phyloP scores from a whole-genome alignment of 2,888 invertebrate species.

The Cheiracanthium punctorium region DNA sequence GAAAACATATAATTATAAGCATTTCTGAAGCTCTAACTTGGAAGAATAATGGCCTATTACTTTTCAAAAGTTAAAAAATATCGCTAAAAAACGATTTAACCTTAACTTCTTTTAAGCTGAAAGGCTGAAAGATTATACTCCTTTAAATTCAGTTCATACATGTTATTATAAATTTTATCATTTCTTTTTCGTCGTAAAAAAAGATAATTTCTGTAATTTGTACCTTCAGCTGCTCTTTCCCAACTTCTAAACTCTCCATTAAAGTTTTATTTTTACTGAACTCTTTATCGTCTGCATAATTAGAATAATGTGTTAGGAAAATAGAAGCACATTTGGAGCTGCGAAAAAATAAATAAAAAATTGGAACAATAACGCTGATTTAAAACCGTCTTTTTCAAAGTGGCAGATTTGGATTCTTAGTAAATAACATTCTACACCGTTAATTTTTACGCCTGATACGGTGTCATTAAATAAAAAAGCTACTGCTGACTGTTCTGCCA shows the following conservation, averaged over 20 bases:
- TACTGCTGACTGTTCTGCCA: not conserved
- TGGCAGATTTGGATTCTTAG: not conserved
- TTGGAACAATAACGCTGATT: not conserved
- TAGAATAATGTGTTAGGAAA: not conserved
- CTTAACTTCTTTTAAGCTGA: conserved; percentile 12
- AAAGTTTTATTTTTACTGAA: not conserved
- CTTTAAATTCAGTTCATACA: not conserved
- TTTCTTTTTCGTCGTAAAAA: not conserved
- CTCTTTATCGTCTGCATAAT: not conserved
- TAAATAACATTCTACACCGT: not conserved
- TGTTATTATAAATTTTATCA: not conserved
- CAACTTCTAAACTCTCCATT: conserved; percentile 15
- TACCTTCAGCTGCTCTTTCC: not conserved
- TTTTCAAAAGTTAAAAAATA: not conserved
- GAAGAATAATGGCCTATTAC: not conserved
- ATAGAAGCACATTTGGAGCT: not conserved
- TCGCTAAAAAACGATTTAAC: not conserved
- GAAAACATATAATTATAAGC: not conserved
- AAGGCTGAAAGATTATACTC: conserved; percentile 2
- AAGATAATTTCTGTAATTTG: not conserved
- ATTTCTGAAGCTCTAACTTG: not conserved
- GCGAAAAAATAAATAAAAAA: not conserved
- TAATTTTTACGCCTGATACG: not conserved
- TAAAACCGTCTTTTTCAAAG: not conserved
- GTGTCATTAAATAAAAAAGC: conserved; percentile 12